A percentile compares a stretch with the other conserved stretches of the same genome.
Conservation (phyloP, 2,113 vertebrate species). For the Sapayoa aenigma region DNA sequence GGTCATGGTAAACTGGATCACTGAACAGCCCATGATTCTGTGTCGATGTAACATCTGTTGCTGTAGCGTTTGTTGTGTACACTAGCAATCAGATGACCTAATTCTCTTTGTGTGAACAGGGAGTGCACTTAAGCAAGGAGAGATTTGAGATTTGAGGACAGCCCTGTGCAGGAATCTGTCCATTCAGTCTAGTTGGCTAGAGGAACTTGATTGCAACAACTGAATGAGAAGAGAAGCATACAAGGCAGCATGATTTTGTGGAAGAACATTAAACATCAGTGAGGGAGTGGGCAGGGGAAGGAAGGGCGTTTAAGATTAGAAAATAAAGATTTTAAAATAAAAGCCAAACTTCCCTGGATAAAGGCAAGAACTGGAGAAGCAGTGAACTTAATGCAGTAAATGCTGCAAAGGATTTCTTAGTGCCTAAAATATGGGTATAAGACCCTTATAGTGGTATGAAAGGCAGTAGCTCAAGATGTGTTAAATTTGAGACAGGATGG, state of each 20-base stretch:
- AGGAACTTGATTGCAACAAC: not conserved
- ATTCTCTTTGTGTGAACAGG: not conserved
- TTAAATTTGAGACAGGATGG: not conserved
- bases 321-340: not conserved
- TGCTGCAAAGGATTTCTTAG: not conserved
- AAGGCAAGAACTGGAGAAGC: not conserved
- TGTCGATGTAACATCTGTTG: conserved; percentile 5
- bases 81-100: not conserved
- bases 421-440: not conserved
- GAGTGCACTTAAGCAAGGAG: not conserved
- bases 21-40: not conserved
- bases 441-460: not conserved
- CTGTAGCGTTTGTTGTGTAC: not conserved
- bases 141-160: not conserved
- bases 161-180: not conserved
- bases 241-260: not conserved
- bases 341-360: not conserved
- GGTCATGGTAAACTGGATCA: not conserved
- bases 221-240: not conserved
- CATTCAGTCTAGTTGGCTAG: not conserved
- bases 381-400: not conserved
- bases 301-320: not conserved
- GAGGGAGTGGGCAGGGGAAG: not conserved
- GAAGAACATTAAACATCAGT: not conserved
- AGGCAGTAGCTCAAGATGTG: not conserved